A percentile compares a stretch with the other conserved stretches of the same genome.
Evolutionary conservation across 2,888 invertebrate species (phyloP).

Genomic region (Xylophagus ater): DNA sequence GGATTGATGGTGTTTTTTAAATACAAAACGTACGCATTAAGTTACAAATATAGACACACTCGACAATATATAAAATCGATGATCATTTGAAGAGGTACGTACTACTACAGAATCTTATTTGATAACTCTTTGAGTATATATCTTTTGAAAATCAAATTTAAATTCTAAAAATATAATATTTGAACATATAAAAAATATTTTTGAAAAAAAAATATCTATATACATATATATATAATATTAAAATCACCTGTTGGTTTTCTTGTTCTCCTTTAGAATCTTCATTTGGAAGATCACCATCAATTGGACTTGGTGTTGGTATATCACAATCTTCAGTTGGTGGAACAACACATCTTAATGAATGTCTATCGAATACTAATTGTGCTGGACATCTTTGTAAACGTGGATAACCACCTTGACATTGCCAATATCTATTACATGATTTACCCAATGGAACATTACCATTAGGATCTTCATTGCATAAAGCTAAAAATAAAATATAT

Average conservation of each 20-base stretch:
- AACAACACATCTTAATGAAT: slow-evolving; percentile 73
- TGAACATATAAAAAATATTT: no score
- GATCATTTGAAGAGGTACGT: slow-evolving; percentile 14
- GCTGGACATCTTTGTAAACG: slow-evolving; percentile 82
- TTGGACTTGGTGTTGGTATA: slow-evolving; percentile 58
- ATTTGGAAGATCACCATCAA: slow-evolving; percentile 41
- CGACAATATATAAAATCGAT: slow-evolving; percentile 12
- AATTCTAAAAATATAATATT: no score
- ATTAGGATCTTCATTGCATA: slow-evolving; percentile 83
- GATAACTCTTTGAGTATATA: no score
- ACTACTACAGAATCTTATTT: slow-evolving; percentile 16
- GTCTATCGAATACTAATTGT: slow-evolving; percentile 76
- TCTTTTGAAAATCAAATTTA: no score
- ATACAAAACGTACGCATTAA: no score
- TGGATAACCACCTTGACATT: slow-evolving; percentile 87
- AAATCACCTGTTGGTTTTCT: slow-evolving; percentile 13
- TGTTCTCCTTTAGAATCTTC: slow-evolving; percentile 17
- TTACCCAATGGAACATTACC: slow-evolving; percentile 85
- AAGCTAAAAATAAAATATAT: slow-evolving; percentile 47
- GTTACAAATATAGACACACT: slow-evolving; percentile 11
- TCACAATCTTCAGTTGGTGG: slow-evolving; percentile 87
- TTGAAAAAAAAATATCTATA: no score
- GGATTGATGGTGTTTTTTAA: no score
- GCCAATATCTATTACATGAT: slow-evolving; percentile 90
- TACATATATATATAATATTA: no score